Evolutionary conservation across 2,797 vertebrate species (phyloP).

Genomic region (Liasis olivaceus): DNA sequence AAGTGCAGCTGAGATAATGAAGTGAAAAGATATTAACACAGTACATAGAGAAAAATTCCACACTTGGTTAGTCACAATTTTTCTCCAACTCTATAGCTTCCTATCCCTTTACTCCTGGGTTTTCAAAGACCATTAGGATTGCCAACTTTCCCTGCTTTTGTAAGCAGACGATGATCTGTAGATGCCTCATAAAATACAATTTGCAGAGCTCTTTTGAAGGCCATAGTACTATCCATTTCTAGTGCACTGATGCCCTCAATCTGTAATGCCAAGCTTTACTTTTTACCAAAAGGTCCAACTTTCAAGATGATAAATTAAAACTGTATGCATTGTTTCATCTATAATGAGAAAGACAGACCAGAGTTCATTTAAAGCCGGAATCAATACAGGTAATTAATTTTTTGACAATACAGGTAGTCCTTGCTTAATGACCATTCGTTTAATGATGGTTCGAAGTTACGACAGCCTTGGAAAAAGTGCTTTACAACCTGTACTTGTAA

Average conservation of each 20-base stretch:
- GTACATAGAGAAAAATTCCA: not conserved
- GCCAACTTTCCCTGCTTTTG: not conserved
- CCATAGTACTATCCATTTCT: not conserved
- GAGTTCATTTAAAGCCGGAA: not conserved
- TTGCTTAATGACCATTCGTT: too few relatives aligned
- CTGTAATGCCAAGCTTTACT: not conserved
- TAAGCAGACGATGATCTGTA: not conserved
- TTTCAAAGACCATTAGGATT: not conserved
- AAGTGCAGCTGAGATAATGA: not conserved
- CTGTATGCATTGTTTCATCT: not conserved
- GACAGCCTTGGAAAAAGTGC: too few relatives aligned
- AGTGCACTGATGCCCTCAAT: not conserved
- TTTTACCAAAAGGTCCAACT: not conserved
- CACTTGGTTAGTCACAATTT: not conserved
- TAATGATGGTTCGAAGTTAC: too few relatives aligned
- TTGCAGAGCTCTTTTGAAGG: not conserved
- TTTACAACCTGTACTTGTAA: too few relatives aligned
- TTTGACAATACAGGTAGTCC: not conserved
- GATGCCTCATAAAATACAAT: not conserved
- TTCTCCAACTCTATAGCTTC: not conserved
- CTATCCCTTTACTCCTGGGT: not conserved
- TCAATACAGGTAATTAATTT: not conserved
- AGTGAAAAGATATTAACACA: not conserved
- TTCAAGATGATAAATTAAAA: not conserved
- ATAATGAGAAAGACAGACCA: not conserved